phyloP scores from a whole-genome alignment of 2,888 invertebrate species.

The Troides helena region DNA sequence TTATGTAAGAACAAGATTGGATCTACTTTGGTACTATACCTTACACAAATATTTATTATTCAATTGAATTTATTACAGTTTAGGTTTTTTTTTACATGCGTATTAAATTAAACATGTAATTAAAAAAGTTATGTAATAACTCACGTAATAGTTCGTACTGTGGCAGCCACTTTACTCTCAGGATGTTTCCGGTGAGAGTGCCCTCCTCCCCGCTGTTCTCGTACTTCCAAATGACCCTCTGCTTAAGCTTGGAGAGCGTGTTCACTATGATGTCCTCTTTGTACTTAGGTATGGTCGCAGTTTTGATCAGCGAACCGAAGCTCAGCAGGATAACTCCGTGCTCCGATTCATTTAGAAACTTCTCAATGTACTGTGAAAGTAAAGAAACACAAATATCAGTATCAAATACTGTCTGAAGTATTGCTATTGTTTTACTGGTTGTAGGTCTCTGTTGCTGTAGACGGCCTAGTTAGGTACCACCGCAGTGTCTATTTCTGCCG shows the following conservation, averaged over 20 bases:
- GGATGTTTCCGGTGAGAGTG: slow-evolving; percentile 70
- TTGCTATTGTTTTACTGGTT: too few species aligned
- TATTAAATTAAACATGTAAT: background rate
- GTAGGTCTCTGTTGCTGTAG: too few species aligned
- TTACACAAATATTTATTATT: too few species aligned
- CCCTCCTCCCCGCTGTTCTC: slow-evolving; percentile 78
- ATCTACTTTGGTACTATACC: background rate
- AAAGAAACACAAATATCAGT: slow-evolving; percentile 1
- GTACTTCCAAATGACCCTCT: slow-evolving; percentile 90
- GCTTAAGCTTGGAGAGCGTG: slow-evolving; percentile 82
- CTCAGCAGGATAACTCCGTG: slow-evolving; percentile 87
- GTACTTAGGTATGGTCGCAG: slow-evolving; percentile 82
- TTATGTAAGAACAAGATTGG: slow-evolving; percentile 7
- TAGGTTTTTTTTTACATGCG: background rate
- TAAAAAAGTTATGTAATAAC: slow-evolving; percentile 45
- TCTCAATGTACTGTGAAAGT: slow-evolving; percentile 79
- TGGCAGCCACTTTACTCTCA: slow-evolving; percentile 84
- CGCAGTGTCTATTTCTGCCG: too few species aligned
- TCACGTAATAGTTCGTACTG: slow-evolving; percentile 86
- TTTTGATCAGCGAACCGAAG: slow-evolving; percentile 88
- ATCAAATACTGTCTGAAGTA: too few species aligned
- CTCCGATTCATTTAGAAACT: slow-evolving; percentile 83
- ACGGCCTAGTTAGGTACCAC: too few species aligned
- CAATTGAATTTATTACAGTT: too few species aligned
- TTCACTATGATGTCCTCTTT: slow-evolving; percentile 82